phyloP scores from a whole-genome alignment of 2,888 invertebrate genomes.

The Folsomia candida region DNA sequence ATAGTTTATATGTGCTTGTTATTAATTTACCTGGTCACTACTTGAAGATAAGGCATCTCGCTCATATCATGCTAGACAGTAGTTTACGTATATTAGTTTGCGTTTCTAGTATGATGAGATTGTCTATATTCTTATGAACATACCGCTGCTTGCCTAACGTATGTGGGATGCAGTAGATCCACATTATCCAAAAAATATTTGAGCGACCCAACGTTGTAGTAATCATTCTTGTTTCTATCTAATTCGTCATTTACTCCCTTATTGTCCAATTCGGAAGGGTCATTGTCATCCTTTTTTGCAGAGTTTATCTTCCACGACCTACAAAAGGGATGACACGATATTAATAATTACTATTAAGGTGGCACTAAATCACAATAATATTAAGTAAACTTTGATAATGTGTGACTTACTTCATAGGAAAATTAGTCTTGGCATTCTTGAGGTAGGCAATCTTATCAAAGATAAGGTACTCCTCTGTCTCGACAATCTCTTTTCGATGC shows the following conservation, averaged over 20 bases:
- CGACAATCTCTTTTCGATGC: background rate
- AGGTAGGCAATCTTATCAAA: background rate
- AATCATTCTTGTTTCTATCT: background rate
- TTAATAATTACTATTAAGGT: background rate
- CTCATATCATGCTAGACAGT: background rate
- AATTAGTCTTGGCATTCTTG: background rate
- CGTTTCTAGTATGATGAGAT: too few relatives aligned
- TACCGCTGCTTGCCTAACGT: background rate
- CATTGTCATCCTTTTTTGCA: background rate
- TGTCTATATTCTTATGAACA: background rate
- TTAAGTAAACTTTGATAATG: too few relatives aligned
- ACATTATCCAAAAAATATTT: background rate
- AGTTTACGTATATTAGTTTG: background rate
- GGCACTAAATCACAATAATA: background rate
- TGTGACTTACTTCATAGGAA: background rate
- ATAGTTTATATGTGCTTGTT: too few relatives aligned
- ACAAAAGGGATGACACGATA: background rate
- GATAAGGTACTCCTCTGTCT: background rate
- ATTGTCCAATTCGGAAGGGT: background rate
- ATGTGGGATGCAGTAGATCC: background rate
- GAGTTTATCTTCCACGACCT: background rate
- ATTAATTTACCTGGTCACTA: background rate
- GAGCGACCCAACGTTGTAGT: background rate
- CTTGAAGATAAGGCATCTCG: background rate
- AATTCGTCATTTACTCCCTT: background rate